Conservation (phyloP, 2,888 invertebrate genomes). For the Agriopis marginaria region DNA sequence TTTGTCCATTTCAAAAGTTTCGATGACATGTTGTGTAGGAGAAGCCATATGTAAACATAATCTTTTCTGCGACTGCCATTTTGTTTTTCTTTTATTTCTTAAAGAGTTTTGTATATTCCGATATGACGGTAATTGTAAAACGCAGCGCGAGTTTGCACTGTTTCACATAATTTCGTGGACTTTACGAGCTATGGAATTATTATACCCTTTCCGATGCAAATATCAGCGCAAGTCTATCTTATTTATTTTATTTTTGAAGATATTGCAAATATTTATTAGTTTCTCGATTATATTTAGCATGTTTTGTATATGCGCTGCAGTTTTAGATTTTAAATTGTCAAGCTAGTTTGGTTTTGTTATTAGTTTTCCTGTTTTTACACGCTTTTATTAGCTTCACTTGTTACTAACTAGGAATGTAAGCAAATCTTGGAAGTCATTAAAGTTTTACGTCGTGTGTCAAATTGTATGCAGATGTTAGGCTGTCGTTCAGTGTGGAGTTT, state of each 20-base stretch:
- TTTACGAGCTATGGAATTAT: conserved; percentile 39
- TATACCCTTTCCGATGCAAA: conserved; percentile 35
- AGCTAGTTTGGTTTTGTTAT: no score
- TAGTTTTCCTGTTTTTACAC: no score
- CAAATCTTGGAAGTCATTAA: no score
- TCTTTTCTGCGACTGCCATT: neutral
- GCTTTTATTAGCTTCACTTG: no score
- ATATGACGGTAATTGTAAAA: conserved; percentile 32
- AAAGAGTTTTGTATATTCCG: conserved; percentile 19
- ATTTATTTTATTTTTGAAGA: conserved; percentile 21
- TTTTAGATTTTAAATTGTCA: neutral
- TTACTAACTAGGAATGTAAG: no score
- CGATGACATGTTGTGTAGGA: neutral
- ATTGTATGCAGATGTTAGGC: no score
- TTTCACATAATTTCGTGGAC: conserved; percentile 38
- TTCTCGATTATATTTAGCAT: conserved; percentile 5
- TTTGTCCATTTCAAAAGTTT: neutral
- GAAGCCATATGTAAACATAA: neutral
- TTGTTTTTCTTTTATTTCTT: conserved; percentile 14
- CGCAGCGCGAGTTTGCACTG: conserved; percentile 34
- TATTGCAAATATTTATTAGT: conserved; percentile 29
- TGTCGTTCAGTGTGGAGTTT: no score
- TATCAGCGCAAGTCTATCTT: conserved; percentile 23
- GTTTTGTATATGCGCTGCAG: neutral
- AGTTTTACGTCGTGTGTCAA: no score